A percentile compares a stretch with the other conserved stretches of the same genome.
These are phyloP conservation scores for Harpagifer antarcticus DNA, from an alignment of 2,797 vertebrate species.

Conservation along the genomic window DNA sequence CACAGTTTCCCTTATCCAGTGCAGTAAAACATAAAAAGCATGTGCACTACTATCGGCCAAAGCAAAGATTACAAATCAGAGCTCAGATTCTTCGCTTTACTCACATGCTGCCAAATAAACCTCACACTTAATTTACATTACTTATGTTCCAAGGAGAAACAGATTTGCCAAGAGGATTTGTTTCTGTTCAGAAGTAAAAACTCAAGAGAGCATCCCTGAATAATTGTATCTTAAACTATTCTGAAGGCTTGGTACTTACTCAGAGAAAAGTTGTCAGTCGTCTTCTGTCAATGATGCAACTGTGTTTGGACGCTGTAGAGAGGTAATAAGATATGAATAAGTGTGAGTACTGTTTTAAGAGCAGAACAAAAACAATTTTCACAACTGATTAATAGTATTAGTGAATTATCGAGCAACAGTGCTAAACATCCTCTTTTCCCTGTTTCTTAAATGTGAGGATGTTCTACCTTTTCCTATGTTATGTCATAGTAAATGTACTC, in stretches of 20 bases:
- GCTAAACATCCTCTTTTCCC: neutral
- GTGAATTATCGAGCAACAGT: neutral
- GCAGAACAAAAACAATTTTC: neutral
- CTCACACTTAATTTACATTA: constrained; percentile 54
- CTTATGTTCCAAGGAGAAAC: constrained; percentile 37
- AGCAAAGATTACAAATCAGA: constrained; percentile 39
- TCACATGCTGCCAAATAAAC: constrained; percentile 43
- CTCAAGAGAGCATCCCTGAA: constrained; percentile 7
- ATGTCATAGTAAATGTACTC: too few species aligned
- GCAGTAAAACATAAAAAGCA: constrained; percentile 7
- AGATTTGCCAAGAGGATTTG: neutral
- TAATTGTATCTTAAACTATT: neutral
- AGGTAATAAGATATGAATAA: neutral
- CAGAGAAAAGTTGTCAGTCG: constrained; percentile 67
- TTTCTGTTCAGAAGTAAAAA: constrained; percentile 1
- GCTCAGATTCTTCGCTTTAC: constrained; percentile 28
- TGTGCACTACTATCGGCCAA: constrained; percentile 24
- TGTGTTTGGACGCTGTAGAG: constrained; percentile 68
- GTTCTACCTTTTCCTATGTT: neutral
- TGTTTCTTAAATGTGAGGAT: constrained; percentile 2
- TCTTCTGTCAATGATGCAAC: constrained; percentile 75
- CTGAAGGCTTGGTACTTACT: constrained; percentile 60
- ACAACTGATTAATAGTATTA: neutral
- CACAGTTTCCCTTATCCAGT: constrained; percentile 12
- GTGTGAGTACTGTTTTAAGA: neutral